Conservation (phyloP, 2,113 vertebrate genomes). For the Vimba vimba region DNA sequence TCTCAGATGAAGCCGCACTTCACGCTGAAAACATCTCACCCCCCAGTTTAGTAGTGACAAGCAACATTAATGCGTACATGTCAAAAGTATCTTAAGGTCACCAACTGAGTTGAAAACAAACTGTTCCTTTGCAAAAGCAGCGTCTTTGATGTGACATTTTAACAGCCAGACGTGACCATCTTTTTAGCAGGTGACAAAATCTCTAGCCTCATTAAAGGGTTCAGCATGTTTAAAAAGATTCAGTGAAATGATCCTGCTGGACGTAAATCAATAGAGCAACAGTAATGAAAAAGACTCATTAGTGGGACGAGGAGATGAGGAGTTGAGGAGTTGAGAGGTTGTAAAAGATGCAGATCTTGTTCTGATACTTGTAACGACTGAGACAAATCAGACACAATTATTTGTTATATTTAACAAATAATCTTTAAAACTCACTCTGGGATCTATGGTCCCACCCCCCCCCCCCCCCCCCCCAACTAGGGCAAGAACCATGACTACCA, state of each 20-base stretch:
- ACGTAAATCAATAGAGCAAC: conserved; percentile 40
- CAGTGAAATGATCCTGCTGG: conserved; percentile 30
- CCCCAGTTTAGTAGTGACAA: neutral
- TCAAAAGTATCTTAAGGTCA: neutral
- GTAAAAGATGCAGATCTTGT: neutral
- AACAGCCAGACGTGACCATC: neutral
- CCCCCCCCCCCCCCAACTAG: too few species aligned
- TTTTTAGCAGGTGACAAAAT: conserved; percentile 22
- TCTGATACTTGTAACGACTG: neutral
- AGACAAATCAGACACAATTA: too few species aligned
- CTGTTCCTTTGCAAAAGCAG: neutral
- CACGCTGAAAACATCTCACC: neutral
- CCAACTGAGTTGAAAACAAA: neutral
- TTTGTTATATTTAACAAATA: too few species aligned
- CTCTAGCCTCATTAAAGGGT: conserved; percentile 31
- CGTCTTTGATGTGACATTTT: neutral
- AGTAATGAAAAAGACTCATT: conserved; percentile 40
- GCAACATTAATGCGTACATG: neutral
- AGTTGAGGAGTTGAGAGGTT: neutral
- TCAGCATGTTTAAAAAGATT: conserved; percentile 15
- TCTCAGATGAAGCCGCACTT: conserved; percentile 23
- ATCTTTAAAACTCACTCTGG: too few species aligned
- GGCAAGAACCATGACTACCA: too few species aligned
- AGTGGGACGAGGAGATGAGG: neutral
- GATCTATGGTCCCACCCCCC: too few species aligned